Conservation (phyloP, 2,888 invertebrate species). For the Trypoxylon attenuatum region DNA sequence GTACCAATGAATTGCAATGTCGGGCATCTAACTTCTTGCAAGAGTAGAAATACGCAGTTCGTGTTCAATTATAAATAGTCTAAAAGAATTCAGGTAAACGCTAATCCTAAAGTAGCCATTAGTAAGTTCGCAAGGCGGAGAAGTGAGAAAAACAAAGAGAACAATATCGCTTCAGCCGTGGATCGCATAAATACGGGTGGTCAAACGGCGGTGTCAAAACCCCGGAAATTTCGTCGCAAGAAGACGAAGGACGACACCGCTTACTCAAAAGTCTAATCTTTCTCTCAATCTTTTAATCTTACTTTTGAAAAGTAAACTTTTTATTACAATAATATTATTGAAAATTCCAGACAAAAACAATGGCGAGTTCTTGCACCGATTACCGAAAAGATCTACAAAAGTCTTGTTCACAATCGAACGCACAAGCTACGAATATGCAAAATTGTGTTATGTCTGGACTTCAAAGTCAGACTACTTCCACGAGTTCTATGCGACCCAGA, state of each 20-base stretch:
- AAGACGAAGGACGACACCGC: slow-evolving; percentile 56
- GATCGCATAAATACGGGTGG: slow-evolving; percentile 56
- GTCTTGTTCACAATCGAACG: slow-evolving; percentile 22
- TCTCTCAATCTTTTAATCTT: neutral
- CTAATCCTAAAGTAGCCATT: no score
- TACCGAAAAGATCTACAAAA: slow-evolving; percentile 61
- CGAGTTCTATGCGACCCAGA: slow-evolving; percentile 77
- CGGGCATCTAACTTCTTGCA: no score
- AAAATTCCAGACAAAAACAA: slow-evolving; percentile 50
- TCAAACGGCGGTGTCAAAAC: slow-evolving; percentile 57
- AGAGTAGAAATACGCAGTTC: no score
- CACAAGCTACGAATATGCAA: slow-evolving; percentile 35
- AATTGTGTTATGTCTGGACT: slow-evolving; percentile 49
- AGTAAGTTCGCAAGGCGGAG: no score
- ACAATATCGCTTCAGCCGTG: slow-evolving; percentile 49
- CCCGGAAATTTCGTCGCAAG: slow-evolving; percentile 65
- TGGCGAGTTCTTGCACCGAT: slow-evolving; percentile 58
- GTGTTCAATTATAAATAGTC: no score
- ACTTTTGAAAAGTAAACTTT: no score
- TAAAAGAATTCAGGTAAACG: neutral
- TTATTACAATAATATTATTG: neutral
- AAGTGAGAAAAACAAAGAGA: neutral
- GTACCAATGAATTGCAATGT: slow-evolving; percentile 9
- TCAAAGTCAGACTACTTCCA: slow-evolving; percentile 54
- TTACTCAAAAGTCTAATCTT: slow-evolving; percentile 53